phyloP scores from a whole-genome alignment of 2,888 invertebrate genomes.

The Patella caerulea region DNA sequence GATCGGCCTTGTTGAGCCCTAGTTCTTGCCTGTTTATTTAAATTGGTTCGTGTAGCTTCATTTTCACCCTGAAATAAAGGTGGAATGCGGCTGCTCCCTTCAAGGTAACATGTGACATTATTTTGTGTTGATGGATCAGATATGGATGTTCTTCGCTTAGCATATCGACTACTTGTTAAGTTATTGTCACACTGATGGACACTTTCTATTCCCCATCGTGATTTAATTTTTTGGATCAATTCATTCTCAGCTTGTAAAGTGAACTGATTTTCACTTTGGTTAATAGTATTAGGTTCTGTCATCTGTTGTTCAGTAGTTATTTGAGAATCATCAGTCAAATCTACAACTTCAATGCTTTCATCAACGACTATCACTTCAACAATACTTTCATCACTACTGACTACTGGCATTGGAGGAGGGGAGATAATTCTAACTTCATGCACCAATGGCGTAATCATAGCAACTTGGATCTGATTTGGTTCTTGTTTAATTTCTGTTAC shows the following conservation, averaged over 20 bases:
- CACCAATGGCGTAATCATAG: not conserved
- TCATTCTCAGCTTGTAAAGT: slow-evolving; percentile 9
- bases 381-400: not conserved
- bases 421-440: not conserved
- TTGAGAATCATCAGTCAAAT: not conserved
- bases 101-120: not conserved
- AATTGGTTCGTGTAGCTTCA: not conserved
- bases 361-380: not conserved
- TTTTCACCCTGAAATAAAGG: slow-evolving; percentile 17
- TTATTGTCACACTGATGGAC: slow-evolving; percentile 18
- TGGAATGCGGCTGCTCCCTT: slow-evolving; percentile 13
- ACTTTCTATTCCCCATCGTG: slow-evolving; percentile 7
- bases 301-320: too few relatives aligned
- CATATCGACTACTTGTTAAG: slow-evolving; percentile 9
- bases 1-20: not conserved
- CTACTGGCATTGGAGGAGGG: not conserved
- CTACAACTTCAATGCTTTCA: not conserved
- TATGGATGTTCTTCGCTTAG: not conserved
- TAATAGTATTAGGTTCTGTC: too few relatives aligned
- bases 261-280: too few relatives aligned
- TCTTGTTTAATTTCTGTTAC: too few relatives aligned
- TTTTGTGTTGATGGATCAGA: not conserved
- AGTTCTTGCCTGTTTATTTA: not conserved
- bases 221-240: slow-evolving; percentile 13
- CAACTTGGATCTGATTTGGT: not conserved